Evolutionary conservation across 2,797 vertebrate genomes (phyloP), one percentile per base, ranked within the genome.

Genomic region (Clarias pachynema): DNA sequence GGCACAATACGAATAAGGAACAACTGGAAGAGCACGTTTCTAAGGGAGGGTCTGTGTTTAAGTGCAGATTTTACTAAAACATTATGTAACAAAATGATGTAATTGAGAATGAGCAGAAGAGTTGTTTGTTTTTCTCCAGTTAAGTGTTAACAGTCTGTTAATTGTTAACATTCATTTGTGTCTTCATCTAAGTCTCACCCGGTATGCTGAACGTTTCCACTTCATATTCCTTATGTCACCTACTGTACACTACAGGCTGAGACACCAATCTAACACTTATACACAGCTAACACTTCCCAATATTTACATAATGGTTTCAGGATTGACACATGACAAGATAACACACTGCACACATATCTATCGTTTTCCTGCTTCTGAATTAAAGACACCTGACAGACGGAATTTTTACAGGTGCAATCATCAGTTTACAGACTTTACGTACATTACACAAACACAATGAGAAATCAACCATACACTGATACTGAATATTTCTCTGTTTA

Each of bases 111-210:
- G 60, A 77, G 66, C 75, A 79, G 59, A 44, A 59, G 29, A 79
- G 65, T 18, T 72, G 79, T 77, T 80, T 44, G 75, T 66, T 83
- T 57, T 86, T 79, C 26, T n/a, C 74, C n/a, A 53, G 84, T 87
- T 85, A 87, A 83, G 78, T 68, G 81, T 87, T 88, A 85, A 85
- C 68, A 15, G 29, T 73, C 70, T 83, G 84, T 90, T 84, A 87
- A 88, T 68, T 37, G 84, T 83, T 86, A 89, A 88, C 85, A 59
- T 60, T 56, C 29, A 0, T 24, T 78, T 49, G 14, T 53, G 75
- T 77, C n/a, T 73, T 79, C 31, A 57, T 22, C 22, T 49, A 31
- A 18, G 8, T 69, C 62, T 34, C 34, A 74, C 15, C 6, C 10
- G 34, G 65, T 24, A 34, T 70, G 68, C 26, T 57, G 78, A 73